These are phyloP conservation scores for Cirrhinus molitorella DNA, from an alignment of 2,797 vertebrate species.

Conservation along the genomic window DNA sequence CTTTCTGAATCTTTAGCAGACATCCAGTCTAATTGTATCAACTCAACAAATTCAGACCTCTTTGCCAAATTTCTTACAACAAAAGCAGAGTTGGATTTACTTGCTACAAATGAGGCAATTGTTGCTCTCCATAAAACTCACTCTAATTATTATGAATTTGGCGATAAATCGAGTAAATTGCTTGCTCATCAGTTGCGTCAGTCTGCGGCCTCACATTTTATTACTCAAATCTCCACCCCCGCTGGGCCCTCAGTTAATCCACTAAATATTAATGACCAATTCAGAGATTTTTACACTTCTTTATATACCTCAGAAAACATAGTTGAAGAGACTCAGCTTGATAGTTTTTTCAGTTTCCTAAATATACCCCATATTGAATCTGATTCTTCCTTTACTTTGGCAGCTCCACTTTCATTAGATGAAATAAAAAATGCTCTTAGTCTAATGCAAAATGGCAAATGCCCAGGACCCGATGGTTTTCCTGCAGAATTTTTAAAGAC, in stretches of 20 bases:
- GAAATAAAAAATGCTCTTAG: slow-evolving; percentile 7
- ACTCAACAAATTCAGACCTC: neutral
- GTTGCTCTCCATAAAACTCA: neutral
- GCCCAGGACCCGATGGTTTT: neutral
- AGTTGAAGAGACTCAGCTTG: neutral
- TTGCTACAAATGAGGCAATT: neutral
- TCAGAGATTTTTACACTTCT: neutral
- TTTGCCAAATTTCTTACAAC: neutral
- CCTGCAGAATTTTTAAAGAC: neutral
- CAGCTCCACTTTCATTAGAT: neutral
- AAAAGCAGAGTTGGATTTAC: neutral
- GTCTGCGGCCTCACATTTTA: neutral
- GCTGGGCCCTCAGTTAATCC: neutral
- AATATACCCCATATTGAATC: neutral
- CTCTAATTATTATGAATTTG: slow-evolving; percentile 30
- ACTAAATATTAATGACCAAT: neutral
- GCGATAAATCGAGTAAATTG: slow-evolving; percentile 34
- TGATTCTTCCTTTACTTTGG: neutral
- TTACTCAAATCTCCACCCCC: neutral
- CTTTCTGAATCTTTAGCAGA: neutral
- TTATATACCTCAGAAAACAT: too few relatives aligned
- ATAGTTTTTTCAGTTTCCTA: slow-evolving; percentile 6
- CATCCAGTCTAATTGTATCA: neutral
- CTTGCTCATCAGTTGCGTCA: neutral
- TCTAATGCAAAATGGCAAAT: neutral